phyloP scores from a whole-genome alignment of 2,113 vertebrate species.

The Turnix velox region DNA sequence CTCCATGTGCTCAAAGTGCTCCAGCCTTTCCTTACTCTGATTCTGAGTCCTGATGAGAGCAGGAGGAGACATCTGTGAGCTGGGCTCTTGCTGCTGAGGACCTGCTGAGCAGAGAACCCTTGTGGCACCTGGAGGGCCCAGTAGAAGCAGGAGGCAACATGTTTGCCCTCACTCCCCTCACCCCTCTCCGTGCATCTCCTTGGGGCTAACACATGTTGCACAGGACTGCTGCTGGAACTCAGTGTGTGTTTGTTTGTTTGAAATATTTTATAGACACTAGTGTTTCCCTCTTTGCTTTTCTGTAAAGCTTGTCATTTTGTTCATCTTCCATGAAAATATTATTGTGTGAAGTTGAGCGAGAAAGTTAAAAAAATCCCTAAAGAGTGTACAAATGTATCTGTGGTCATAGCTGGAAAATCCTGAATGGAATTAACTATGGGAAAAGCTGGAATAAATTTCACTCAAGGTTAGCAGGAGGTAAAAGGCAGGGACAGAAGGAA shows the following conservation, averaged over 20 bases:
- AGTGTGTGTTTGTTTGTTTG: neutral
- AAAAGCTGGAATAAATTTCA: conserved; percentile 31
- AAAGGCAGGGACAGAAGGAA: neutral
- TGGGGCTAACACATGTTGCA: neutral
- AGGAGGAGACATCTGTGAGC: neutral
- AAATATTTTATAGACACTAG: neutral
- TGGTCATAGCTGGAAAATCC: neutral
- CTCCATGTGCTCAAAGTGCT: neutral
- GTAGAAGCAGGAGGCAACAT: neutral
- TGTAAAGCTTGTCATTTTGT: conserved; percentile 46
- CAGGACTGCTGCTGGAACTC: conserved; percentile 16
- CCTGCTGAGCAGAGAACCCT: neutral
- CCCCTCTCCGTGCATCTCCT: neutral
- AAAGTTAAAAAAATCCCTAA: neutral
- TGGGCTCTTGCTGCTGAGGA: neutral
- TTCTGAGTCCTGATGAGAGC: neutral
- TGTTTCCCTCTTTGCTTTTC: conserved; percentile 15
- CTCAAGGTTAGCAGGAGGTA: neutral
- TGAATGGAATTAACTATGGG: neutral
- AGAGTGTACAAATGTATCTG: neutral
- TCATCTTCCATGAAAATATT: conserved; percentile 35
- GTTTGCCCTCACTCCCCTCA: neutral
- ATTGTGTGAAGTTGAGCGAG: neutral
- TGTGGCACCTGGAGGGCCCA: neutral
- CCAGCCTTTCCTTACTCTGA: neutral